phyloP scores from a whole-genome alignment of 2,888 invertebrate species.

The Cheilosia vulpina region DNA sequence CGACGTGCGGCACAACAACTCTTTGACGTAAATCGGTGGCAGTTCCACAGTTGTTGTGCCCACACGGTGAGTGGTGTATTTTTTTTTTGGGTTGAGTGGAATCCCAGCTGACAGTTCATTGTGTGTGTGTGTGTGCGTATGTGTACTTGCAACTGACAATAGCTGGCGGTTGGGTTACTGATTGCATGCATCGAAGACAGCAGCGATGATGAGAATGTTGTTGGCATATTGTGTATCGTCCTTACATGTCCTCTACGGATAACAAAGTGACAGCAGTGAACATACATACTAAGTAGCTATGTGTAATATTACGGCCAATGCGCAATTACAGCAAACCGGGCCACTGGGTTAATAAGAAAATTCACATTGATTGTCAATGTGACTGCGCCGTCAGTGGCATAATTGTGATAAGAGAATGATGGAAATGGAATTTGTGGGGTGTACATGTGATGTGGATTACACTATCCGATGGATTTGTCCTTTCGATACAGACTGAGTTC shows the following conservation, averaged over 20 bases:
- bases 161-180: slow-evolving; percentile 38
- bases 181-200: slow-evolving; percentile 34
- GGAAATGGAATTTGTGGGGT: neutral
- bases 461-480: too few relatives aligned
- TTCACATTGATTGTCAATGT: slow-evolving; percentile 23
- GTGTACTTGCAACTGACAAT: slow-evolving; percentile 33
- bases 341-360: slow-evolving; percentile 39
- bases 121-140: neutral
- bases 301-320: slow-evolving; percentile 16
- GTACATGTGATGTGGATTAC: too few relatives aligned
- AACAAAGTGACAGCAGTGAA: neutral
- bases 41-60: slow-evolving; percentile 11
- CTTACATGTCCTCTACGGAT: neutral
- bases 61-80: neutral
- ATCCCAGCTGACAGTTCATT: slow-evolving; percentile 45
- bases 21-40: slow-evolving; percentile 47
- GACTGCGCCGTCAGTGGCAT: neutral
- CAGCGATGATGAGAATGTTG: slow-evolving; percentile 4
- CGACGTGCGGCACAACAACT: slow-evolving; percentile 1
- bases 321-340: slow-evolving; percentile 36
- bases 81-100: neutral
- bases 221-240: slow-evolving; percentile 9
- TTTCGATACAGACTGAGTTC: too few relatives aligned
- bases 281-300: neutral
- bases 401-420: neutral